phyloP scores from a whole-genome alignment of 2,888 invertebrate species.

The Drosophila borborema region DNA sequence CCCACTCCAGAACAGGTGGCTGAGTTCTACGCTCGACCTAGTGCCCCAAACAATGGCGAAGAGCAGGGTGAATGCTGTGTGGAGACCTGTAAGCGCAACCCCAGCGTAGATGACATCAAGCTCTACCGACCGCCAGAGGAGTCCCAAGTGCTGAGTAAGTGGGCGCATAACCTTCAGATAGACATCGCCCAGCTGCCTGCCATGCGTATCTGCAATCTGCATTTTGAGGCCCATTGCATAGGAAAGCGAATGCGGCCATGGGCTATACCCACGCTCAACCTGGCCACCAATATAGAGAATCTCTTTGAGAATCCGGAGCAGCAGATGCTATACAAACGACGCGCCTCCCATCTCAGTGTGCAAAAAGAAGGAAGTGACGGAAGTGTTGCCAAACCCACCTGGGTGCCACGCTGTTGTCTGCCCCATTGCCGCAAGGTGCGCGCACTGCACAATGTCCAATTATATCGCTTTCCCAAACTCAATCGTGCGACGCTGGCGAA shows the following conservation, averaged over 20 bases:
- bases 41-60: constrained; percentile 76
- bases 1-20: constrained; percentile 78
- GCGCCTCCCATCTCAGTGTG: constrained; percentile 42
- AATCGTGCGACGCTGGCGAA: constrained; percentile 81
- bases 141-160: constrained; percentile 74
- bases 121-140: constrained; percentile 81
- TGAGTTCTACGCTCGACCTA: constrained; percentile 72
- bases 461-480: constrained; percentile 79
- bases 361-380: not conserved
- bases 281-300: constrained; percentile 74
- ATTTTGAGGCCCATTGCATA: constrained; percentile 81
- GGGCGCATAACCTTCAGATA: constrained; percentile 80
- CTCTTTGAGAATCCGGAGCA: constrained; percentile 80
- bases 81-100: constrained; percentile 78
- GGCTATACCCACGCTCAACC: constrained; percentile 82
- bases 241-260: constrained; percentile 80
- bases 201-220: constrained; percentile 78
- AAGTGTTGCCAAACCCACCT: constrained; percentile 59
- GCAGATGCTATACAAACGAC: constrained; percentile 61
- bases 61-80: constrained; percentile 83
- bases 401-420: constrained; percentile 82
- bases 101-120: constrained; percentile 81
- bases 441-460: constrained; percentile 74
- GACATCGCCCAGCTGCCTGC: constrained; percentile 61
- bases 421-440: constrained; percentile 82